phyloP scores from a whole-genome alignment of 2,888 invertebrate genomes.

The Clostera curtula region DNA sequence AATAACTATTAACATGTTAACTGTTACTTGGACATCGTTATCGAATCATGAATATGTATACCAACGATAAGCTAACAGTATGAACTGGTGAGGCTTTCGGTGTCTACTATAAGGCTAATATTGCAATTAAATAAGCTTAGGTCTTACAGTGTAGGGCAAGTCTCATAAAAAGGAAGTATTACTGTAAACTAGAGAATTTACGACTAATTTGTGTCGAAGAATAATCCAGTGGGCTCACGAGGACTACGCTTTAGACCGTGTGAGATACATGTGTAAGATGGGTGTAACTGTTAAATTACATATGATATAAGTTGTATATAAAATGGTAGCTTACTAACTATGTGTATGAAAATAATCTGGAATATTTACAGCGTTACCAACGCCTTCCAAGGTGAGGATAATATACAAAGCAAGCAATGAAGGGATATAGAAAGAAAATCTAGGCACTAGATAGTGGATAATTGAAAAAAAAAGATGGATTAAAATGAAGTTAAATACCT shows the following conservation, averaged over 20 bases:
- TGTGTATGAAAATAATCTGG: too few relatives aligned
- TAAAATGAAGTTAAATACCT: too few relatives aligned
- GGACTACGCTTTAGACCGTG: constrained; percentile 63
- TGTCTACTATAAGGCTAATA: constrained; percentile 38
- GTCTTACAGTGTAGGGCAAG: constrained; percentile 40
- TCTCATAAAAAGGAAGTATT: constrained; percentile 44
- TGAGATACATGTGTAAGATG: too few relatives aligned
- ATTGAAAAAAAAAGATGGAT: too few relatives aligned
- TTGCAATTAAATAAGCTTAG: constrained; percentile 44
- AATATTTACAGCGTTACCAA: too few relatives aligned
- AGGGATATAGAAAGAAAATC: too few relatives aligned
- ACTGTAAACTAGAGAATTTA: constrained; percentile 50
- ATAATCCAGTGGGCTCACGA: constrained; percentile 46
- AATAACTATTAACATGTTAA: constrained; percentile 32
- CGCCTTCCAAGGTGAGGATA: too few relatives aligned
- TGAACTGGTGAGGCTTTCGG: constrained; percentile 43
- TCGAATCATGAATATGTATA: constrained; percentile 45
- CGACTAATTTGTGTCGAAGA: constrained; percentile 47
- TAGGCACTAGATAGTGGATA: too few relatives aligned
- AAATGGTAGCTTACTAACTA: too few relatives aligned
- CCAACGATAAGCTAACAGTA: constrained; percentile 40
- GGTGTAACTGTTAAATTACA: too few relatives aligned
- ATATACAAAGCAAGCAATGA: too few relatives aligned
- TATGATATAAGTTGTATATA: too few relatives aligned
- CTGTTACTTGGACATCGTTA: constrained; percentile 37